Base-by-base conservation (phyloP, 2,797 vertebrate species). In the Centropyge bicolor region DNA sequence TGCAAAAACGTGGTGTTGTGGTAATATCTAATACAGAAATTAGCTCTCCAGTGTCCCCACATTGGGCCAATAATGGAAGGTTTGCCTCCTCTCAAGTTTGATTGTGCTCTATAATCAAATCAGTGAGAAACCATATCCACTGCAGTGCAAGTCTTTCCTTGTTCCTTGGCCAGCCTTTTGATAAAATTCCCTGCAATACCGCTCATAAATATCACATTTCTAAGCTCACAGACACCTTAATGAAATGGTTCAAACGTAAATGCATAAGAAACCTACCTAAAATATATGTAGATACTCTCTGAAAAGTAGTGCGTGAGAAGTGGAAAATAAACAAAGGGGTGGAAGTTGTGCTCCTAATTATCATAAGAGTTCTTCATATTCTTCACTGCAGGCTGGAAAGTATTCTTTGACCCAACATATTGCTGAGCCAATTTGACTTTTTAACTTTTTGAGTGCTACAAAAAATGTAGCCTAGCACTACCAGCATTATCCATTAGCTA, bases 41-140 rank as follows among this genome's bases (percentile, higher is more conserved):
- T 13, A 81, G 61, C 70, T 75, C 66, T 66, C 55, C n/a, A 35
- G 22, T 70, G 70, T 66, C 55, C 14, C 41, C 11, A 13, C 66
- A 54, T 55, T 70, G 61, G 40, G 52, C 67, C 67, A 60, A 45
- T 70, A 72, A 65, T 69, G 12, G 60, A 67, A 31, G 43, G 57
- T 60, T 71, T 51, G 7, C 49, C 36, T 70, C 45, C 56, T 75
- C 67, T 62, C 16, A 52, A 35, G 38, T 83, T 63, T 83, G 76
- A 74, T 72, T 79, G 48, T 78, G 13, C n/a, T 76, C 22, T 67
- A 45, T 74, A 65, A 76, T 77, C 54, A 77, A 52, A 72, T 46
- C 59, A 81, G 68, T 46, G 48, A 78, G 12, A 78, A 75, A 43
- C 24, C 48, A 35, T 49, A 27, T 43, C 51, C 45, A 24, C 57